phyloP scores from a whole-genome alignment of 1,140 invertebrate species.

The Maconellicoccus hirsutus region DNA sequence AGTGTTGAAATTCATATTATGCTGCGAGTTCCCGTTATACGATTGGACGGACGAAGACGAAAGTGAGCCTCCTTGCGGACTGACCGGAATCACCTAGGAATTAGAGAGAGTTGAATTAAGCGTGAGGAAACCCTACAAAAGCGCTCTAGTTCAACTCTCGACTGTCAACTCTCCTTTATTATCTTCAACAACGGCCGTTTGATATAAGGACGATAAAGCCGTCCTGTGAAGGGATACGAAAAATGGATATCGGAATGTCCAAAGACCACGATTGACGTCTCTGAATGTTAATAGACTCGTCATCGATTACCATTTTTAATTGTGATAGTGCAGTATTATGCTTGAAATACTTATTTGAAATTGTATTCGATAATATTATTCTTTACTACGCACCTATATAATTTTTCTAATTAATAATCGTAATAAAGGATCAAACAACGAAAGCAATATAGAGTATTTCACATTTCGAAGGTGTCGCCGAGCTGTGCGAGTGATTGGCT shows the following conservation, averaged over 20 bases:
- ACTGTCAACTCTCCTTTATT: not conserved
- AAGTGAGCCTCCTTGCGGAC: constrained; percentile 24
- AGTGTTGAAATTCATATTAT: constrained; percentile 66
- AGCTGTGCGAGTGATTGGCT: not conserved
- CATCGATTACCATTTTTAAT: not conserved
- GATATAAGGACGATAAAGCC: not conserved
- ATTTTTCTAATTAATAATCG: not conserved
- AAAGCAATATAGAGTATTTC: too few species aligned
- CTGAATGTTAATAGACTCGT: too few species aligned
- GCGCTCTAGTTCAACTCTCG: constrained; percentile 9
- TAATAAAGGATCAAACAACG: not conserved
- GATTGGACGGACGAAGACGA: constrained; percentile 49
- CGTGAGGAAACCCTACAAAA: not conserved
- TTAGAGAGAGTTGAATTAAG: not conserved
- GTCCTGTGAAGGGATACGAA: too few species aligned
- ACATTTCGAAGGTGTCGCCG: not conserved
- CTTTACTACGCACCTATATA: not conserved
- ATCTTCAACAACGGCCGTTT: not conserved
- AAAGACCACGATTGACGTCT: too few species aligned
- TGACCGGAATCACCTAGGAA: not conserved
- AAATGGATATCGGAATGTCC: too few species aligned
- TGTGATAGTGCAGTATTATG: not conserved
- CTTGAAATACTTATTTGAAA: not conserved
- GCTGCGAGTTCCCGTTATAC: constrained; percentile 79
- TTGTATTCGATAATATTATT: not conserved